phyloP scores from a whole-genome alignment of 2,113 vertebrate genomes.

The Epinephelus lanceolatus region DNA sequence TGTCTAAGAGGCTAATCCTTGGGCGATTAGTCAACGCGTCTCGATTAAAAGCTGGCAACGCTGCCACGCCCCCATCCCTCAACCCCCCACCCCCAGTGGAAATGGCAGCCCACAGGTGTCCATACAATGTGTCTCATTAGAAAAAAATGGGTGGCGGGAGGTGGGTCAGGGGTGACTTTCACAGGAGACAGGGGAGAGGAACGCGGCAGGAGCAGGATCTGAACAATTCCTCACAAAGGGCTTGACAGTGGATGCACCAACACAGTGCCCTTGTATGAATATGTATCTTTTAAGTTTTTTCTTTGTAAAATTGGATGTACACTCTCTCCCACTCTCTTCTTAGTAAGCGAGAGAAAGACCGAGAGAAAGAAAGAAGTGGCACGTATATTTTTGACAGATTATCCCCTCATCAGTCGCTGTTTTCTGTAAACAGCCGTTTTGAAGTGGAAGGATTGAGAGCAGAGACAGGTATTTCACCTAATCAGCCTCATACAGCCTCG shows the following conservation, averaged over 20 bases:
- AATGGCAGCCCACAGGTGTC: slow-evolving; percentile 78
- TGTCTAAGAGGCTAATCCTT: slow-evolving; percentile 83
- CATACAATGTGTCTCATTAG: slow-evolving; percentile 64
- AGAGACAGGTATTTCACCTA: slow-evolving; percentile 67
- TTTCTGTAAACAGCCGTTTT: slow-evolving; percentile 78
- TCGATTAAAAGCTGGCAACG: slow-evolving; percentile 74
- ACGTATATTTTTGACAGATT: slow-evolving; percentile 69
- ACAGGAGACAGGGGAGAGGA: slow-evolving; percentile 39
- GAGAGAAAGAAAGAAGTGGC: slow-evolving; percentile 36
- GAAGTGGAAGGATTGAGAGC: slow-evolving; percentile 71
- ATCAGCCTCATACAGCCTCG: slow-evolving; percentile 64
- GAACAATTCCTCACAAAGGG: slow-evolving; percentile 11
- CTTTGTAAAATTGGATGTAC: not conserved
- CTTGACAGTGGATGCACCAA: slow-evolving; percentile 8
- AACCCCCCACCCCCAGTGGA: slow-evolving; percentile 22
- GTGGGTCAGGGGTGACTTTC: slow-evolving; percentile 50
- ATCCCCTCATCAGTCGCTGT: slow-evolving; percentile 68
- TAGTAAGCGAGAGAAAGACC: not conserved
- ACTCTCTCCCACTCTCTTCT: not conserved
- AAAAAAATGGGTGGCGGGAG: slow-evolving; percentile 41
- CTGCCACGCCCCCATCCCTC: slow-evolving; percentile 54
- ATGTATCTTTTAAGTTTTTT: not conserved
- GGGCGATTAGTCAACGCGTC: slow-evolving; percentile 82
- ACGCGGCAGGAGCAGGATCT: not conserved
- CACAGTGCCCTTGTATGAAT: not conserved